Conservation (phyloP, 2,888 invertebrate species). For the Choreutis nemorana region DNA sequence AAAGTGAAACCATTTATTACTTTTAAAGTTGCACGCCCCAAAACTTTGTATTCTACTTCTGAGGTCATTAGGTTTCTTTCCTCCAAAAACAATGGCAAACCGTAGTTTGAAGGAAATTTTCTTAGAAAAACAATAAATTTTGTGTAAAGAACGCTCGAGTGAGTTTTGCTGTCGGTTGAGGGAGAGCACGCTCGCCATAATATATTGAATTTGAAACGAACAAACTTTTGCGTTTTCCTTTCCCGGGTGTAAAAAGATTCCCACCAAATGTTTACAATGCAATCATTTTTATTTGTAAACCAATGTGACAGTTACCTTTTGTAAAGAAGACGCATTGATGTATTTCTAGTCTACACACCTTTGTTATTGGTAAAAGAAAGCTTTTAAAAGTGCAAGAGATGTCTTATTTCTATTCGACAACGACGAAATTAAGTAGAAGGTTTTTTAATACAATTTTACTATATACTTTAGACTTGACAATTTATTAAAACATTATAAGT, state of each 20-base stretch:
- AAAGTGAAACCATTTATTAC: too few species aligned
- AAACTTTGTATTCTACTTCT: constrained; percentile 23
- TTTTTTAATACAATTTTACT: too few species aligned
- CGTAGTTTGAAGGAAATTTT: constrained; percentile 54
- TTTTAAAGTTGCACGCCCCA: too few species aligned
- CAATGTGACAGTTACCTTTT: too few species aligned
- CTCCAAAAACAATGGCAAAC: constrained; percentile 38
- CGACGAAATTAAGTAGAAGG: too few species aligned
- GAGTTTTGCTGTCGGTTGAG: constrained; percentile 64
- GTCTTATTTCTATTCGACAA: too few species aligned
- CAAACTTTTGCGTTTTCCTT: constrained; percentile 57
- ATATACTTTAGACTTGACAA: too few species aligned
- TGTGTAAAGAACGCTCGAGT: constrained; percentile 61
- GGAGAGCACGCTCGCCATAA: constrained; percentile 63
- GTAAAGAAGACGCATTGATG: too few species aligned
- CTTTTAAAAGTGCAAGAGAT: too few species aligned
- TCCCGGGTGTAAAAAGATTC: constrained; percentile 57
- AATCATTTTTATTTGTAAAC: constrained; percentile 47
- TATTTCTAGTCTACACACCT: too few species aligned
- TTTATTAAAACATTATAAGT: too few species aligned
- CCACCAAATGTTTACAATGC: constrained; percentile 55
- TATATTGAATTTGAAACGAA: constrained; percentile 67
- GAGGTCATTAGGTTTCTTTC: constrained; percentile 46
- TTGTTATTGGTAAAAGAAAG: too few species aligned
- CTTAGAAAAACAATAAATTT: constrained; percentile 67